Evolutionary conservation across 2,888 invertebrate species (phyloP).

Genomic region (Nomada lathburiana): DNA sequence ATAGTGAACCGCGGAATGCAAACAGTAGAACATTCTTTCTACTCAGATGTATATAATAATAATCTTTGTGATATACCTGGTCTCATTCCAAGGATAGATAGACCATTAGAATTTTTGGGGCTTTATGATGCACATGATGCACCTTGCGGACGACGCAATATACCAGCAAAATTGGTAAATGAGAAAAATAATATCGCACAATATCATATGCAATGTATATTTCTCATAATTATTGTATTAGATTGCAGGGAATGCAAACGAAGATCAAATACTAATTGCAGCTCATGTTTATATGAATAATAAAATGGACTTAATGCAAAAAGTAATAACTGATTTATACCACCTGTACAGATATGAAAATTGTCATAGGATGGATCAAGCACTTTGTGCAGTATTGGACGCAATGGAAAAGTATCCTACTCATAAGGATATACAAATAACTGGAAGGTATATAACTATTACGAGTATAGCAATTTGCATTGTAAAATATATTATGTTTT

Average conservation of each 20-base stretch:
- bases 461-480: constrained; percentile 9
- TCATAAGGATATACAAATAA: constrained; percentile 96
- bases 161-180: constrained; percentile 94
- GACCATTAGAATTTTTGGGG: constrained; percentile 95
- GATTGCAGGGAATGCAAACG: constrained; percentile 96
- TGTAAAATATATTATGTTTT: neutral
- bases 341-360: constrained; percentile 94
- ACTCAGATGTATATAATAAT: constrained; percentile 59
- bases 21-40: constrained; percentile 86
- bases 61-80: constrained; percentile 93
- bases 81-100: constrained; percentile 90
- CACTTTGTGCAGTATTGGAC: constrained; percentile 92
- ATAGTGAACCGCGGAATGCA: constrained; percentile 88
- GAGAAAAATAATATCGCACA: neutral
- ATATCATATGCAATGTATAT: neutral
- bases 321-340: constrained; percentile 96
- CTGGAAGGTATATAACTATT: constrained; percentile 89
- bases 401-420: constrained; percentile 95
- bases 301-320: constrained; percentile 91
- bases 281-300: constrained; percentile 92
- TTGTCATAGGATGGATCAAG: constrained; percentile 90
- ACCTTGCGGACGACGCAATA: constrained; percentile 95
- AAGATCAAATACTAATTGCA: constrained; percentile 95
- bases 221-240: constrained; percentile 77
- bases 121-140: constrained; percentile 95